Evolutionary conservation across 1,140 invertebrate species (phyloP), one percentile per base, ranked within the genome.

Genomic region (Steinernema feltiae): DNA sequence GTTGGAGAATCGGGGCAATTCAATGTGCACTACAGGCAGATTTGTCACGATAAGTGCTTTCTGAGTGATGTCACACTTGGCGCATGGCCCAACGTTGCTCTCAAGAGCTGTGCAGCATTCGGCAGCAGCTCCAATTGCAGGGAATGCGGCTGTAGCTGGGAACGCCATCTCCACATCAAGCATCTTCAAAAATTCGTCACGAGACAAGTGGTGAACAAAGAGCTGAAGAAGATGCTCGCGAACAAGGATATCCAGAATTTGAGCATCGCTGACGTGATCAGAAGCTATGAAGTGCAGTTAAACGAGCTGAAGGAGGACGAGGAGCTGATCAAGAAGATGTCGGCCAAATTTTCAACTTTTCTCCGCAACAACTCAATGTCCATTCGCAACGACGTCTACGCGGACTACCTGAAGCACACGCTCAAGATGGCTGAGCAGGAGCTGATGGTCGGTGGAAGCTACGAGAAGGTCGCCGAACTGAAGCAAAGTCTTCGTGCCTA

Each of bases 301-400:
- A 48, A 80, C 3, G 75, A 48, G 21, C 32, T 53, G 3, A 17
- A 78, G 29, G 21, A 41, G 7, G 78, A 80, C 74, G 31, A 69
- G 31, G 48, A 75, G n/a, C 18, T 30, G 12, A 80, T 80, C 72
- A 70, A 30, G 21, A 72, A 80, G 32, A 70, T 30, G 30, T 32
- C 2, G 1, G 81, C 78, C 1, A 76, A 70, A 27, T 80, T 82
- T 71, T 78, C 80, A 18, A 32, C 30, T 30, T 80, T 80, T 41
- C 79, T 80, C 1, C 1, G 63, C 18, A 75, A 77, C 15, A 76
- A 80, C 79, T 70, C 81, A 3, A 80, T 83, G 27, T 30, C 69
- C 18, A 71, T 81, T n/a, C 80, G 41, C 30, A 83, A 81, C 63
- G 79, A 80, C 72, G 81, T 48, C n/a, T 46, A 70, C 27, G 29